Percentiles rank a stretch among this genome's conserved stretches.
phyloP scores from a whole-genome alignment of 2,888 invertebrate genomes.

The Hydraecia micacea region DNA sequence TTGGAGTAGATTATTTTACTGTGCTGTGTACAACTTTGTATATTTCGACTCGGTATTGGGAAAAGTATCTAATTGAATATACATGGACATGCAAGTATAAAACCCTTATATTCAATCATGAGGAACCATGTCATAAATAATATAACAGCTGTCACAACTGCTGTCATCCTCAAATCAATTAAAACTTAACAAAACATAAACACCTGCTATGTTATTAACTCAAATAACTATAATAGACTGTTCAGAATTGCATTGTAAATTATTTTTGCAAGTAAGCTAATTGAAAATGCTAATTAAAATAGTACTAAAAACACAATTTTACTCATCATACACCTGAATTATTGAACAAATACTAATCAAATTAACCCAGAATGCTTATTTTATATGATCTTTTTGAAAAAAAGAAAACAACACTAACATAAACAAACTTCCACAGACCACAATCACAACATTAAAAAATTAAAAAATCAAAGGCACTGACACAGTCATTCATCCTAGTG shows the following conservation, averaged over 20 bases:
- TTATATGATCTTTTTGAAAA: background rate
- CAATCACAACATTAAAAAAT: conserved; percentile 19
- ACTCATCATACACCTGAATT: background rate
- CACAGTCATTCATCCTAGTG: conserved; percentile 64
- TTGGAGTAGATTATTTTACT: conserved; percentile 43
- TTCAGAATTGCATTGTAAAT: background rate
- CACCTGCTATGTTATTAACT: background rate
- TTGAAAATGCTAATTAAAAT: background rate
- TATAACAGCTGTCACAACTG: background rate
- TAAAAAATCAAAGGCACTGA: conserved; percentile 45
- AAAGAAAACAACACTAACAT: conserved; percentile 1
- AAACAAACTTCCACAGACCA: conserved; percentile 6
- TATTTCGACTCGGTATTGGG: background rate
- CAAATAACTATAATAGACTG: background rate
- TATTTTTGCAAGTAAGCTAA: background rate
- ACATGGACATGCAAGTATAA: background rate
- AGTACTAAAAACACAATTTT: background rate
- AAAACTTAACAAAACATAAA: background rate
- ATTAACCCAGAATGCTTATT: background rate
- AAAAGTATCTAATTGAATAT: background rate
- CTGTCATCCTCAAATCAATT: background rate
- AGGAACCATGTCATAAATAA: background rate
- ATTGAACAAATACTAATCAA: background rate
- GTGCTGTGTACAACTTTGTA: conserved; percentile 64
- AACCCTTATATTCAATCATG: background rate